These are phyloP conservation scores for Goniozus legneri DNA, from an alignment of 1,140 invertebrate species.

Conservation along the genomic window DNA sequence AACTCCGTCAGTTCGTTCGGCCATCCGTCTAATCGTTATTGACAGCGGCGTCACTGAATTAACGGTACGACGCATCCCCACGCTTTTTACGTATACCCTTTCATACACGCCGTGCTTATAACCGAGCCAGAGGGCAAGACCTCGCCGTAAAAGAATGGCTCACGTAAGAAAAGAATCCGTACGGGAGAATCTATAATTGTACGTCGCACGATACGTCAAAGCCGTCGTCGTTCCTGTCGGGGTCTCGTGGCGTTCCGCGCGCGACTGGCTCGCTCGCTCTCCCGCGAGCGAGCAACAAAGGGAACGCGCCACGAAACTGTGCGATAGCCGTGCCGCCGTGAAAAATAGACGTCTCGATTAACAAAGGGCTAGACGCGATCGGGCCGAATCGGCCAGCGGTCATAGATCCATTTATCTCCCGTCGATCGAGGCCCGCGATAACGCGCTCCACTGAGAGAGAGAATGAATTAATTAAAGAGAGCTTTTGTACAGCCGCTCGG, in stretches of 20 bases:
- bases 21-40: constrained; percentile 23
- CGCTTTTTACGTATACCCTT: constrained; percentile 3
- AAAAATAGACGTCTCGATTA: too few relatives aligned
- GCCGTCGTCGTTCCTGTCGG: neutral
- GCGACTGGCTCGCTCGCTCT: neutral
- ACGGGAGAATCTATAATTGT: neutral
- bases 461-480: neutral
- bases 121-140: constrained; percentile 10
- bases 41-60: constrained; percentile 28
- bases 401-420: constrained; percentile 6
- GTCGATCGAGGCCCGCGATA: constrained; percentile 9
- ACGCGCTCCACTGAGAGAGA: neutral
- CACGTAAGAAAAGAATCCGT: neutral
- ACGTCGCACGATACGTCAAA: constrained; percentile 4
- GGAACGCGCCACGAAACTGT: too few relatives aligned
- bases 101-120: constrained; percentile 2
- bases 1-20: constrained; percentile 5
- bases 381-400: too few relatives aligned
- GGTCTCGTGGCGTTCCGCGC: constrained; percentile 1
- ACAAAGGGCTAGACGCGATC: too few relatives aligned
- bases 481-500: too few relatives aligned
- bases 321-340: too few relatives aligned
- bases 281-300: too few relatives aligned
- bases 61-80: constrained; percentile 20
- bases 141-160: neutral